Base-by-base conservation (phyloP, 35 echinoderm and acorn worm genomes). In the Apostichopus japonicus region DNA sequence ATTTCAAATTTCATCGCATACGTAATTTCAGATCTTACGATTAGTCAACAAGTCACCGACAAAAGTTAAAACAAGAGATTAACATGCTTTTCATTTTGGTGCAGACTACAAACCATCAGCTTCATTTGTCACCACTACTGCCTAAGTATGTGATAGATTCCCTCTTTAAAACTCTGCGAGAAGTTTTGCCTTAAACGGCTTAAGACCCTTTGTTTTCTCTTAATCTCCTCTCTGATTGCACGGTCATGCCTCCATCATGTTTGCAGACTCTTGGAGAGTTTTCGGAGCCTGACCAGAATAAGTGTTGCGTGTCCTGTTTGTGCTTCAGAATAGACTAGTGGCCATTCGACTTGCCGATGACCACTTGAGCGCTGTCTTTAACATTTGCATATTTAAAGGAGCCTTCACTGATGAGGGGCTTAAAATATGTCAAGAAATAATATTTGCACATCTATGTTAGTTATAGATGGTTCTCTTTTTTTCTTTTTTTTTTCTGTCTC, bases 251-350 rank as follows among this genome's bases (percentile, higher is more conserved):
- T 10, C 81, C n/a, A 16, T 10, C 56, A 84, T 84, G 15, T 84
- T 57, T 84, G 21, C 81, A 57, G 81, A 84, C 81, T 57, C 81
- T 84, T 57, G 15, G 56, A 84, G 56, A 57, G 23, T 58, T 84
- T 84, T 54, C 16, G 19, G 51, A 59, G 81, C 81, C 81, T 84
- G 81, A 84, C 81, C 56, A 84, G 81, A 84, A 84, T 84, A 84
- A 56, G 81, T 75, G 17, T 23, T 75, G 16, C 71, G 7, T 7
- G 71, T 75, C 22, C 22, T 75, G 71, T 75, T 75, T 75, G 71
- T 23, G 16, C 71, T 75, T 19, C 71, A 75, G 71, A 75, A 75
- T 75, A 75, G 71, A 75, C 11, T 75, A 75, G 7, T 75, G 81
- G 71, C 17, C 17, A 75, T 75, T 23, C 71, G 15, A 19, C 17